Evolutionary conservation across 2,797 vertebrate genomes (phyloP), one percentile per base, ranked within the genome.

Genomic region (Artibeus jamaicensis): DNA sequence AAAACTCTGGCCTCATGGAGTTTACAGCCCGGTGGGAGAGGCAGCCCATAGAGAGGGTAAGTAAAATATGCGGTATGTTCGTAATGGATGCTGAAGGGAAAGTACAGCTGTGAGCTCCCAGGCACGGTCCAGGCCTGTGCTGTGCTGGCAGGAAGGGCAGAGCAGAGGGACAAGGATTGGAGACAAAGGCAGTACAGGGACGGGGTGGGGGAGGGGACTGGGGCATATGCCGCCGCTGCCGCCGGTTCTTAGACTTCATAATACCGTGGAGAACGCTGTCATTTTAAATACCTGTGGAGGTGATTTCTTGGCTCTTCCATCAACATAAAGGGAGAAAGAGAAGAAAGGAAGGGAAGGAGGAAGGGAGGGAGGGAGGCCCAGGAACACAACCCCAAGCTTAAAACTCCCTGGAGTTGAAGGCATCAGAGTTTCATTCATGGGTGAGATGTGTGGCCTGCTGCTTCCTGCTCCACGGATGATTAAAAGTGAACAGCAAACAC

Each of bases 141-240:
- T 5, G 5, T 2, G 24, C 9, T 0, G 14, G 32, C 68, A 48
- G 24, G 2, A 37, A 5, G 42, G 21, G n/a, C 15, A 2, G 42
- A 6, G 48, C 32, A 18, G 53, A 1, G 29, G 14, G 12, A 4
- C 4, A 14, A 9, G 5, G 3, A 32, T 0, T 50, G 59, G 10
- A 37, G 16, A 2, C 15, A 29, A 37, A 42, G 22, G 37, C 29
- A 37, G 37, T 19, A 10, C 26, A 16, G 3, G 9, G 10, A 5
- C 1, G 2, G 26, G 1, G 1, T 21, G 16, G 3, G 9, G 10
- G 4, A 1, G 2, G 26, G 1, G 1, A 11, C 46, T 6, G 12
- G 19, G 44, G 21, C 6, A 6, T 14, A 0, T 0, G 0, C 0
- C 3, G 59, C 32, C 65, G 3, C 0, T 7, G 3, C 62, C 65